These are phyloP conservation scores for Ferrisia virgata DNA, from an alignment of 2,888 invertebrate species.

Conservation along the genomic window DNA sequence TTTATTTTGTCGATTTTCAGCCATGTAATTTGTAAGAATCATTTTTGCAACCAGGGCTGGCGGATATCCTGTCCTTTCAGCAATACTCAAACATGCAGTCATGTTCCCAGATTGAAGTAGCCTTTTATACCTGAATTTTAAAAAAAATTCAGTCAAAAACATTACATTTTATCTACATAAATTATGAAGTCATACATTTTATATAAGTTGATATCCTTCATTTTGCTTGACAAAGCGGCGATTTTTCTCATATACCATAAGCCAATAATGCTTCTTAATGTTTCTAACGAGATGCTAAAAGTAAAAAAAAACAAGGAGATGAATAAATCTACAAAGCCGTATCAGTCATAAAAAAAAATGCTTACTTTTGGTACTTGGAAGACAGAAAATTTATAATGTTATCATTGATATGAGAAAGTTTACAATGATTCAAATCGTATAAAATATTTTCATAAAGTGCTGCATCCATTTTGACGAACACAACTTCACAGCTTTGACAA, in stretches of 20 bases:
- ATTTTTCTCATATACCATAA: slow-evolving; percentile 29
- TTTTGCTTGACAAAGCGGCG: neutral
- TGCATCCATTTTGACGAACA: neutral
- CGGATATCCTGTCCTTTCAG: neutral
- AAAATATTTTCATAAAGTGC: neutral
- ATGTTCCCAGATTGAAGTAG: neutral
- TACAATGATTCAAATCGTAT: neutral
- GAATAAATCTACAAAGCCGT: neutral
- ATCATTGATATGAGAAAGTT: neutral
- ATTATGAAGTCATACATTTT: neutral
- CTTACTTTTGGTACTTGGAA: neutral
- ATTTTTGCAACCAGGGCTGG: slow-evolving; percentile 30
- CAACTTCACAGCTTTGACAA: neutral
- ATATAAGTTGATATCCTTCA: slow-evolving; percentile 34
- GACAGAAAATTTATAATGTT: neutral
- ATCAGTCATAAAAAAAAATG: neutral
- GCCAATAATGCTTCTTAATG: slow-evolving; percentile 36
- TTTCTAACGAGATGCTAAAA: slow-evolving; percentile 5
- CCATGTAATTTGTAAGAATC: neutral
- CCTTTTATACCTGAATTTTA: slow-evolving; percentile 1
- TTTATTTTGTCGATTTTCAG: neutral
- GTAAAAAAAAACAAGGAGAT: neutral
- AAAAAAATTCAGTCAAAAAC: neutral
- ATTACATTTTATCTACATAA: neutral
- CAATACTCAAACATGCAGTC: neutral